Percentiles rank a stretch among this genome's conserved stretches.
phyloP scores from a whole-genome alignment of 2,113 vertebrate genomes.

The Columba janthina region DNA sequence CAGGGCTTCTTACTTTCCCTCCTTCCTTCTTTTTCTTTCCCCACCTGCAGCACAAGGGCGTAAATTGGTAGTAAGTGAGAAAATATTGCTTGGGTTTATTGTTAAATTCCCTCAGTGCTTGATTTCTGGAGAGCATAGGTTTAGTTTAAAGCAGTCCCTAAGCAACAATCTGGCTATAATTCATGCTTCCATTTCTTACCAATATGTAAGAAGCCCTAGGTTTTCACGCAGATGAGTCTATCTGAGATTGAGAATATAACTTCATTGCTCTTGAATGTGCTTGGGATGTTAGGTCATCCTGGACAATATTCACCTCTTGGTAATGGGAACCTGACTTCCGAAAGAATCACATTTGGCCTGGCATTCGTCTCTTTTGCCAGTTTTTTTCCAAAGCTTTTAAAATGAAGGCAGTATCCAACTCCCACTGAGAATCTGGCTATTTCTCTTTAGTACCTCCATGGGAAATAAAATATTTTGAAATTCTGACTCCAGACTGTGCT shows the following conservation, averaged over 20 bases:
- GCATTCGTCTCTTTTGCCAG: not conserved
- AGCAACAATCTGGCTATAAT: slow-evolving; percentile 19
- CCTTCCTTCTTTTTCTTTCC: not conserved
- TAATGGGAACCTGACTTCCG: not conserved
- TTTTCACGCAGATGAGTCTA: not conserved
- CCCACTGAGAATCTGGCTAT: not conserved
- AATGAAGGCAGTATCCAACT: not conserved
- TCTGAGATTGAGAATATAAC: not conserved
- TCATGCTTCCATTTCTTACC: slow-evolving; percentile 1
- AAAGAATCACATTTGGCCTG: not conserved
- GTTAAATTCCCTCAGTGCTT: slow-evolving; percentile 31
- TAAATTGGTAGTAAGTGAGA: slow-evolving; percentile 34
- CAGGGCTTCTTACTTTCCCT: not conserved
- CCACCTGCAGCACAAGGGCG: not conserved
- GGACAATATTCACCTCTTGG: not conserved
- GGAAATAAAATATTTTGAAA: slow-evolving; percentile 36
- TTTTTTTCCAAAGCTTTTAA: not conserved
- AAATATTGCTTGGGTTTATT: slow-evolving; percentile 54
- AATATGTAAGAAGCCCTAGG: not conserved
- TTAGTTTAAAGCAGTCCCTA: slow-evolving; percentile 48
- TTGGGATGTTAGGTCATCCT: not conserved
- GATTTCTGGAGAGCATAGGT: slow-evolving; percentile 47
- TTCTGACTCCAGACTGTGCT: not conserved
- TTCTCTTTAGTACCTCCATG: not conserved
- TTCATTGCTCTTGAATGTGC: not conserved